A percentile compares a stretch with the other conserved stretches of the same genome.
Conservation (phyloP, 2,113 vertebrate species). For the Muntiacus reevesi region DNA sequence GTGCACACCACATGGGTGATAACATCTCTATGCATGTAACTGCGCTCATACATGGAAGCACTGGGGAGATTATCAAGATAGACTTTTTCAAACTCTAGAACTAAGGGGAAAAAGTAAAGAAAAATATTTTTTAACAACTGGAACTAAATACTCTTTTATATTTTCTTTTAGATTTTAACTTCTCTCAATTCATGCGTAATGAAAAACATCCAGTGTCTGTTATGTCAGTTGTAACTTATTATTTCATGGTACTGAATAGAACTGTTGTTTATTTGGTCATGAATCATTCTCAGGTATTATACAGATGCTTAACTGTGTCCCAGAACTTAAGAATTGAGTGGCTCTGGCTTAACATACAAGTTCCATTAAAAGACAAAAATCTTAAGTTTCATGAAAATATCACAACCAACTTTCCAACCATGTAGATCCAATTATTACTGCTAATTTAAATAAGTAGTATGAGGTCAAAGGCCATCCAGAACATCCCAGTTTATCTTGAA, state of each 20-base stretch:
- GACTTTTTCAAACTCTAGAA: slow-evolving; percentile 93
- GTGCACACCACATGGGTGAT: slow-evolving; percentile 94
- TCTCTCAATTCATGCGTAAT: neutral
- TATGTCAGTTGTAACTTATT: neutral
- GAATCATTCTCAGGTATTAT: neutral
- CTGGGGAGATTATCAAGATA: slow-evolving; percentile 96
- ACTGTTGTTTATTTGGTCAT: neutral
- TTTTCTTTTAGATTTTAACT: slow-evolving; percentile 8
- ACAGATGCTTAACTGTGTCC: neutral
- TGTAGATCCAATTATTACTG: neutral
- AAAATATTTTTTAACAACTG: slow-evolving; percentile 30
- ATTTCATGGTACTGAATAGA: neutral
- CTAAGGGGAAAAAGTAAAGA: slow-evolving; percentile 72
- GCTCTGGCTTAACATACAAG: neutral
- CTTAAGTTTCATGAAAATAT: neutral
- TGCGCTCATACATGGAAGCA: slow-evolving; percentile 96
- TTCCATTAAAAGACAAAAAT: neutral
- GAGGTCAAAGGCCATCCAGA: neutral
- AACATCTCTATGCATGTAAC: slow-evolving; percentile 99
- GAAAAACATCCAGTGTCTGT: neutral
- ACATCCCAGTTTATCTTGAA: slow-evolving; percentile 7
- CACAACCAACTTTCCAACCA: neutral
- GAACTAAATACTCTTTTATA: neutral
- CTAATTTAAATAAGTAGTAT: slow-evolving; percentile 12
- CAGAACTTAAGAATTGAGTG: neutral